Conservation (phyloP, 2,888 invertebrate species). For the Pseudanteris insignis region DNA sequence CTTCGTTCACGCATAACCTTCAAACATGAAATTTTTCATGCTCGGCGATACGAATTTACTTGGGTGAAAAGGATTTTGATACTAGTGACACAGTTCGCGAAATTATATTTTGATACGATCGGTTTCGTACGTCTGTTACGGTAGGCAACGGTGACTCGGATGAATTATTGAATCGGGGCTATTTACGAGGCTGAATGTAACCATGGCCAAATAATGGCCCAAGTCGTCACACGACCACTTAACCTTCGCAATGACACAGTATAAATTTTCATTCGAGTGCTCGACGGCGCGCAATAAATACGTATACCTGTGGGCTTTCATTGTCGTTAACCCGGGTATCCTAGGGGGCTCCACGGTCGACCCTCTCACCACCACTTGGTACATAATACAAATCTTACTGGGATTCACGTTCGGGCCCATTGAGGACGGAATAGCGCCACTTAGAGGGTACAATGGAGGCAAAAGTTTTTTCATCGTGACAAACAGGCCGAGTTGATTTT, state of each 20-base stretch:
- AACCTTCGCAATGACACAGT: constrained; percentile 51
- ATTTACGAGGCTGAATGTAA: no score
- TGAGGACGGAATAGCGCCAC: constrained; percentile 43
- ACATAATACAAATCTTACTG: constrained; percentile 57
- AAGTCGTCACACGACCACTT: constrained; percentile 51
- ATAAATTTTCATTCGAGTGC: constrained; percentile 32
- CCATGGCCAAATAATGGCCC: constrained; percentile 17
- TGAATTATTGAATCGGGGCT: no score
- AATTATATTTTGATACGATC: no score
- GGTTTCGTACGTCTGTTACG: no score
- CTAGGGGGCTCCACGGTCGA: constrained; percentile 26
- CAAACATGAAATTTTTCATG: no score
- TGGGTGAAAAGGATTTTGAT: no score
- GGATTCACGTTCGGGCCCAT: constrained; percentile 52
- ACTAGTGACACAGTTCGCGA: no score
- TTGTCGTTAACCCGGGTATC: constrained; percentile 46
- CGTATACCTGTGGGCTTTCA: constrained; percentile 38
- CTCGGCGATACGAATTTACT: no score
- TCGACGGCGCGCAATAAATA: constrained; percentile 18
- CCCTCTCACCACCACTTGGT: constrained; percentile 33
- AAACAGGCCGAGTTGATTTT: no score
- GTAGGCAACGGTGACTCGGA: no score
- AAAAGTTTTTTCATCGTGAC: no score
- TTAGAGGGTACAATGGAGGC: constrained; percentile 25
- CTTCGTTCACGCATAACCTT: no score